Evolutionary conservation across 1,140 invertebrate genomes (phyloP).

Genomic region (Orchestia grillus): DNA sequence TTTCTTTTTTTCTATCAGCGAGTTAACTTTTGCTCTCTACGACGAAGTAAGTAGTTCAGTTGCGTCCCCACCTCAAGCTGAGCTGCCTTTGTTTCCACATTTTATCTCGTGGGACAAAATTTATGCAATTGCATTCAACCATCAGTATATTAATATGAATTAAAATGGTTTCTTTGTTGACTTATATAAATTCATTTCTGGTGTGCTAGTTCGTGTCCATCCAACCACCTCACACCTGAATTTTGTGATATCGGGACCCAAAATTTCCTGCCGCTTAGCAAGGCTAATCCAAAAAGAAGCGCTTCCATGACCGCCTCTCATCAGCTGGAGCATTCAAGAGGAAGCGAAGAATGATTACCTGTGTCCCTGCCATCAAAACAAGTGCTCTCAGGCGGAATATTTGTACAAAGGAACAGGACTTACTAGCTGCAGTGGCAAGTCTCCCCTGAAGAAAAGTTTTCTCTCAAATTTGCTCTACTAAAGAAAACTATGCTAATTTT

Average conservation of each 20-base stretch:
- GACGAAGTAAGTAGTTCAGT: not conserved
- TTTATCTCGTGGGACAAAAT: not conserved
- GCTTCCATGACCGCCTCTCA: not conserved
- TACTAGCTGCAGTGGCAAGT: not conserved
- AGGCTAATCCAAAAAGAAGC: not conserved
- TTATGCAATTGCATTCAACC: not conserved
- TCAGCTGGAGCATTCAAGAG: not conserved
- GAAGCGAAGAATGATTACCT: not conserved
- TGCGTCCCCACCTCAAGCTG: not conserved
- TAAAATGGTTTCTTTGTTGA: too few species aligned
- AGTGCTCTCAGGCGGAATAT: not conserved
- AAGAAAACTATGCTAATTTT: not conserved
- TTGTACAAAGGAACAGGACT: not conserved
- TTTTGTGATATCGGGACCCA: not conserved
- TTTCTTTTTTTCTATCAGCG: not conserved
- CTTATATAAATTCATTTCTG: too few species aligned
- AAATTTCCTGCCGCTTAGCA: not conserved
- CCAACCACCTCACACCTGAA: not conserved
- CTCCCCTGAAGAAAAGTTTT: constrained; percentile 11
- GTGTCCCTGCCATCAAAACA: not conserved
- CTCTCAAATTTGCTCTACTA: not conserved
- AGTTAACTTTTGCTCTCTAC: not conserved
- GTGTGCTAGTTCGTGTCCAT: not conserved
- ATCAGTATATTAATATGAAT: not conserved
- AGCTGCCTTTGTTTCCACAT: not conserved